Percentiles rank a stretch among this genome's conserved stretches.
phyloP scores from a whole-genome alignment of 1,140 invertebrate species.

The Planococcus citri region DNA sequence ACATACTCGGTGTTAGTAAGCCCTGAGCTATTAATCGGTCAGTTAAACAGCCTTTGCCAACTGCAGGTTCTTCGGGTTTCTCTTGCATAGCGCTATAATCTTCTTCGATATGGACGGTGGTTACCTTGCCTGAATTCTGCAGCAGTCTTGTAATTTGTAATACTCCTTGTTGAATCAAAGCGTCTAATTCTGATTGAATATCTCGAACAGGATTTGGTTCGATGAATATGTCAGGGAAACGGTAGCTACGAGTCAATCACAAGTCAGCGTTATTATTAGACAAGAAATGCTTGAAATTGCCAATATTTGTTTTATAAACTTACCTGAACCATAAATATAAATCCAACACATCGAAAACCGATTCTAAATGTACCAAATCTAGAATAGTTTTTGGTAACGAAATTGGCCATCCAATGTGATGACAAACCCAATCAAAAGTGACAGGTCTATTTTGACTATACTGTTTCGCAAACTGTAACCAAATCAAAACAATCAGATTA shows the following conservation, averaged over 20 bases:
- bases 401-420: slow-evolving; percentile 77
- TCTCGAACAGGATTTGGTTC: slow-evolving; percentile 59
- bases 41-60: slow-evolving; percentile 51
- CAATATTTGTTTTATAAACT: slow-evolving; percentile 28
- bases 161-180: slow-evolving; percentile 77
- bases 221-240: slow-evolving; percentile 83
- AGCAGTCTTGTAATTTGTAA: slow-evolving; percentile 66
- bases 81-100: slow-evolving; percentile 26
- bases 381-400: slow-evolving; percentile 65
- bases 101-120: slow-evolving; percentile 23
- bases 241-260: slow-evolving; percentile 48
- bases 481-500: slow-evolving; percentile 18
- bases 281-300: no score
- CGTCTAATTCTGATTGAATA: slow-evolving; percentile 76
- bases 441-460: slow-evolving; percentile 81
- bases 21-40: slow-evolving; percentile 60
- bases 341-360: slow-evolving; percentile 91
- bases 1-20: slow-evolving; percentile 68
- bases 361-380: slow-evolving; percentile 81
- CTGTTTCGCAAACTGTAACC: slow-evolving; percentile 71
- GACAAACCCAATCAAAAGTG: slow-evolving; percentile 73
- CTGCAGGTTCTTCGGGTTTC: slow-evolving; percentile 33
- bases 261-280: no score
- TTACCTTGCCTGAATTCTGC: slow-evolving; percentile 38
- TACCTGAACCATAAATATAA: slow-evolving; percentile 94